Evolutionary conservation across 2,113 vertebrate species (phyloP).

Genomic region (Cettia cetti): DNA sequence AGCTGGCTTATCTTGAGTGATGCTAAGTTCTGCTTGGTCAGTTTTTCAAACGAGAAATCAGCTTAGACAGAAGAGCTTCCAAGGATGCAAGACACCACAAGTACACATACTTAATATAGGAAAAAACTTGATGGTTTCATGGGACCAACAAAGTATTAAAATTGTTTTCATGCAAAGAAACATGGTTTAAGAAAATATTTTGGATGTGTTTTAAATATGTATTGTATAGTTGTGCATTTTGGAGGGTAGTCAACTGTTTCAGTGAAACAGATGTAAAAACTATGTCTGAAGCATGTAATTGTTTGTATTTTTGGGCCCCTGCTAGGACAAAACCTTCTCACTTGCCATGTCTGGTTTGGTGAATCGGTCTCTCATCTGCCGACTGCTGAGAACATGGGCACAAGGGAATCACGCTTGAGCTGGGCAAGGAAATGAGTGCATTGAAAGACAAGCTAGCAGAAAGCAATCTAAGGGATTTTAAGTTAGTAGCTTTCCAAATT

Average conservation of each 20-base stretch:
- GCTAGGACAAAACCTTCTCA: not conserved
- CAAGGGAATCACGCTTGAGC: not conserved
- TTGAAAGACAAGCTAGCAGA: not conserved
- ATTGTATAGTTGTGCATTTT: not conserved
- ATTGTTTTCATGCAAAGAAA: not conserved
- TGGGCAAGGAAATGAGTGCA: not conserved
- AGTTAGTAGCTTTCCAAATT: not conserved
- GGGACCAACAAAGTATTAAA: not conserved
- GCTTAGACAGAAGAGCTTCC: not conserved
- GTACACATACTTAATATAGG: not conserved
- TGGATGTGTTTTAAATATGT: not conserved
- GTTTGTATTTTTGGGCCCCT: not conserved
- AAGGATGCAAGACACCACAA: not conserved
- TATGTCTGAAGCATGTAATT: not conserved
- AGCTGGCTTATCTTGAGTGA: not conserved
- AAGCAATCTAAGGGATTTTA: not conserved
- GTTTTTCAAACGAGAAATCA: not conserved
- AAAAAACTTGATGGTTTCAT: not conserved
- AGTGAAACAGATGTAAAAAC: not conserved
- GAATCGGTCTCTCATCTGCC: not conserved
- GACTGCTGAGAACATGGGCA: not conserved
- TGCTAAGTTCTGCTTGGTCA: not conserved
- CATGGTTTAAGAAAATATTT: not conserved
- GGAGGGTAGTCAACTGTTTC: not conserved
- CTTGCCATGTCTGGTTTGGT: not conserved